Conservation (phyloP, 1,140 invertebrate species). For the Heliothis subflexa region DNA sequence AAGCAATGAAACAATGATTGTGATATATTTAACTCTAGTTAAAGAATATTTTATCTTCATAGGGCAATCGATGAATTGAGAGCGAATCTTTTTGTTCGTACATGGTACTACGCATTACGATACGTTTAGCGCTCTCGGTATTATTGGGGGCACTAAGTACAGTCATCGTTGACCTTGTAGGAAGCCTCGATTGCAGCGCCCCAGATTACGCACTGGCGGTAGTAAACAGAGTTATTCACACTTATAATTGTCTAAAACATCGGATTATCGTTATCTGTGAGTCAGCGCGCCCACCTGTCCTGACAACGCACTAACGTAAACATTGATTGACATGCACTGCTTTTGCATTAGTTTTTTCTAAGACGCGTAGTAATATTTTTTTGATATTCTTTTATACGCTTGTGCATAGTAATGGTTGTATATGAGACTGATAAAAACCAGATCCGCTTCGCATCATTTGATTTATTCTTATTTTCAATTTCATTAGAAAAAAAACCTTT, state of each 20-base stretch:
- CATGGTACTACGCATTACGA: constrained; percentile 12
- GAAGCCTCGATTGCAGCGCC: constrained; percentile 48
- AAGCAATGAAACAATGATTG: background rate
- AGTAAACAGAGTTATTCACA: constrained; percentile 50
- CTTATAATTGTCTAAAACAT: constrained; percentile 47
- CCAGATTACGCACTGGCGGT: constrained; percentile 44
- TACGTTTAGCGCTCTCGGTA: background rate
- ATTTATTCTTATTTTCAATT: background rate
- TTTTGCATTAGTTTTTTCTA: constrained; percentile 8
- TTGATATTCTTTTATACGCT: too few species aligned
- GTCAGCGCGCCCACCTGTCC: constrained; percentile 42
- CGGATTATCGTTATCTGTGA: constrained; percentile 45
- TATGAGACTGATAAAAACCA: background rate
- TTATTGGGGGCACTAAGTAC: constrained; percentile 36
- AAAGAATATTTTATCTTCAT: background rate
- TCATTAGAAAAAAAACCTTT: background rate
- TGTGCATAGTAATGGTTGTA: background rate
- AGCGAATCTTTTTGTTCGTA: constrained; percentile 16
- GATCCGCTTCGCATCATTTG: background rate
- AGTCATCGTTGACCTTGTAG: constrained; percentile 52
- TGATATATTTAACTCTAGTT: background rate
- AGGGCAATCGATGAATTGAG: constrained; percentile 12
- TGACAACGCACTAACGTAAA: constrained; percentile 33
- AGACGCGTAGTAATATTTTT: background rate
- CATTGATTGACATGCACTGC: constrained; percentile 1